Base-by-base conservation (phyloP, 2,113 vertebrate genomes). In the Apodemus sylvaticus region DNA sequence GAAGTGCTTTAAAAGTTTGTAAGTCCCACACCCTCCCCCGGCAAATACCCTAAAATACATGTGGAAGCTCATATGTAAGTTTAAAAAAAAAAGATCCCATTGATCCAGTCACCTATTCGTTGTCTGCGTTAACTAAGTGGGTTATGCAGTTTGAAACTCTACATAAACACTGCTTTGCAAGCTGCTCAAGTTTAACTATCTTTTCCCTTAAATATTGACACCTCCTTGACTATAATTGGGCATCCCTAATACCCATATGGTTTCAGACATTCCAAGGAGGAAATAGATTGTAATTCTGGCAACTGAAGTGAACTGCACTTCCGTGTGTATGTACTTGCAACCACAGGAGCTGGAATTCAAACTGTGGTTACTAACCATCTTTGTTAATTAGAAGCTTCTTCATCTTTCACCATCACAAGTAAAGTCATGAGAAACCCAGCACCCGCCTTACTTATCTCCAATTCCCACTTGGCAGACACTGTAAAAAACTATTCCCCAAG, bases 321-420 rank as follows among this genome's bases (percentile, higher is more conserved):
- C 96, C 95, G 88, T 94, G 95, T 96, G 96, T 89, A 94, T 96
- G 97, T 91, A 97, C 98, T 97, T 98, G 97, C 96, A 97, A 97
- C 96, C 96, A 86, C 97, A 97, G 97, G 93, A 97, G 94, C 95
- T 98, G 96, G 96, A 98, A 98, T 98, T 95, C 64, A 17, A 94
- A 93, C 55, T 95, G 92, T 97, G 97, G 97, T 97, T 98, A 97
- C 55, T 98, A 98, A 97, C 87, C 97, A 91, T 94, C 94, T 90
- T 97, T 98, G 82, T 98, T 99, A 98, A 99, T 98, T 98, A 99
- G 97, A 96, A 97, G 96, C 31, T 58, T 98, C 98, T 98, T 97
- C 98, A 98, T 95, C 98, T 97, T 98, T 97, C 96, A 98, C 97
- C 97, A 98, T 97, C 95, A 96, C 98, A 98, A 98, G 97, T 94